Percentiles rank a stretch among this genome's conserved stretches.
Evolutionary conservation across 2,888 invertebrate species (phyloP).

Genomic region (Perithous albicinctus): DNA sequence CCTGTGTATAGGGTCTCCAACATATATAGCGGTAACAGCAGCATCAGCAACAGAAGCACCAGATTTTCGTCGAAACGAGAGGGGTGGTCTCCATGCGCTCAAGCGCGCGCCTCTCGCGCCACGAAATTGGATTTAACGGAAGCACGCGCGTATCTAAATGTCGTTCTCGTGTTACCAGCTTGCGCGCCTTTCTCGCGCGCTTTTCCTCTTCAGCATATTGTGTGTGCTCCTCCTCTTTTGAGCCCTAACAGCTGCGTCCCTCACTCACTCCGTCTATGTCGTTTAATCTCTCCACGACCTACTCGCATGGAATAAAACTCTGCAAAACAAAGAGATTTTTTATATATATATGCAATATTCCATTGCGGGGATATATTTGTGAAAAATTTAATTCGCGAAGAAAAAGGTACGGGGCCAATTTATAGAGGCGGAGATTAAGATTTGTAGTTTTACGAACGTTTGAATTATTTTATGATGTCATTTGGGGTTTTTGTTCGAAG

Average conservation of each 20-base stretch:
- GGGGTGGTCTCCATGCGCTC: conserved; percentile 54
- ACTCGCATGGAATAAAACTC: conserved; percentile 6
- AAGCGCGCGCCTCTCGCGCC: conserved; percentile 51
- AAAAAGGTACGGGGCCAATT: too few species aligned
- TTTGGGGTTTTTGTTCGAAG: too few species aligned
- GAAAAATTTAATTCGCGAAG: too few species aligned
- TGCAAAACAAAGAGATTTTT: neutral
- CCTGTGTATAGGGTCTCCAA: conserved; percentile 9
- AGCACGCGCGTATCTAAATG: conserved; percentile 59
- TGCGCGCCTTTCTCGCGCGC: neutral
- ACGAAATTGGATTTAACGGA: conserved; percentile 66
- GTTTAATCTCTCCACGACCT: neutral
- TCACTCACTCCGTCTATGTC: neutral
- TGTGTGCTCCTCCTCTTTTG: neutral
- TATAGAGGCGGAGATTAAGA: too few species aligned
- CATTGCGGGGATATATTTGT: neutral
- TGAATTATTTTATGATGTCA: too few species aligned
- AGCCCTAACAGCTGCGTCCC: neutral
- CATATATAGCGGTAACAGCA: conserved; percentile 29
- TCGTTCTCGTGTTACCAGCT: conserved; percentile 60
- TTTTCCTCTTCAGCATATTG: neutral
- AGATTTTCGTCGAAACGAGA: conserved; percentile 52
- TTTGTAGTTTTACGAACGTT: too few species aligned
- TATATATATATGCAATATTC: too few species aligned
- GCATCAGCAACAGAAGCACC: conserved; percentile 15